Percentiles rank a stretch among this genome's conserved stretches.
phyloP scores from a whole-genome alignment of 1,140 invertebrate species.

The Dinothrombium tinctorium region DNA sequence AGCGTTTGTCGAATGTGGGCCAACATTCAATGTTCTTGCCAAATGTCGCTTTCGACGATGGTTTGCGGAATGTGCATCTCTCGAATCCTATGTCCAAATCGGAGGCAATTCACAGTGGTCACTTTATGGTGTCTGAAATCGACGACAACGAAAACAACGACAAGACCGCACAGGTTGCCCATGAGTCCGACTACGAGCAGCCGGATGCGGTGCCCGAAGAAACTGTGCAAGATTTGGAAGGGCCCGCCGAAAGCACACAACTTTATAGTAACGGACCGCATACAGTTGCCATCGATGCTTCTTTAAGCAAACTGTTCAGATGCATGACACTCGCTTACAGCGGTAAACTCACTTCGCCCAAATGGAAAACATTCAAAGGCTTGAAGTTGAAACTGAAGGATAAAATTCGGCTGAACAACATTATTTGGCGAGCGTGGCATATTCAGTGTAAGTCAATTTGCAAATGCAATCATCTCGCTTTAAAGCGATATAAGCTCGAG shows the following conservation, averaged over 20 bases:
- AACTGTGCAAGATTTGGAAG: constrained; percentile 12
- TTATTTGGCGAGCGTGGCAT: constrained; percentile 99
- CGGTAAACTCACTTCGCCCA: constrained; percentile 92
- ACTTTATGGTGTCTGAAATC: constrained; percentile 93
- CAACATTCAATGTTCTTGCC: too few relatives aligned
- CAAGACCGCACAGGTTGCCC: constrained; percentile 44
- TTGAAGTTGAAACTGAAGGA: constrained; percentile 88
- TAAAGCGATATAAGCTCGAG: background rate
- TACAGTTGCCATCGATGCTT: constrained; percentile 58
- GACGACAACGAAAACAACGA: constrained; percentile 58
- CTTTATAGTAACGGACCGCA: constrained; percentile 17
- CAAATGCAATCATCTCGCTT: background rate
- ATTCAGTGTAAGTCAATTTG: constrained; percentile 73
- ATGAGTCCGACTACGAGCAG: constrained; percentile 11
- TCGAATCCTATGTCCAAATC: too few relatives aligned
- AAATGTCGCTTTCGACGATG: too few relatives aligned
- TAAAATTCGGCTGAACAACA: constrained; percentile 95
- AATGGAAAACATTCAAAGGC: constrained; percentile 99
- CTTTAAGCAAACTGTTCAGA: constrained; percentile 78
- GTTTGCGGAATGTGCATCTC: too few relatives aligned
- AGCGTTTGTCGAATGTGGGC: too few relatives aligned
- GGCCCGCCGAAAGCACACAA: constrained; percentile 24
- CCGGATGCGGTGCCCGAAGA: background rate
- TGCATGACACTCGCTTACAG: constrained; percentile 92
- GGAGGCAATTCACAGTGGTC: constrained; percentile 82